phyloP scores from a whole-genome alignment of 1,140 invertebrate species.

The Trichonephila inaurata region DNA sequence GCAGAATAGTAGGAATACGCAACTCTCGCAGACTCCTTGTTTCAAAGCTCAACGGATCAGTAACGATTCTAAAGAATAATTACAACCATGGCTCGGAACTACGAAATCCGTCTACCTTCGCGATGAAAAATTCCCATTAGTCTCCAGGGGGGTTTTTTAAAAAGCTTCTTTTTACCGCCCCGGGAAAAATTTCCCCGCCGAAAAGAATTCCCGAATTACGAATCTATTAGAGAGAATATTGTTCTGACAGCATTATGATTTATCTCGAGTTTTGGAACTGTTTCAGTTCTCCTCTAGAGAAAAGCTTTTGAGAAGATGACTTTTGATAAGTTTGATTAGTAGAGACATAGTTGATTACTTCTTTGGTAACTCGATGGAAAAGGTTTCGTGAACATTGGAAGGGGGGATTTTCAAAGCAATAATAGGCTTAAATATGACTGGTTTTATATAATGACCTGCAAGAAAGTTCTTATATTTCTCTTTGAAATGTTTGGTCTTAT shows the following conservation, averaged over 20 bases:
- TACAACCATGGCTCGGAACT: not conserved
- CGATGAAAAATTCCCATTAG: not conserved
- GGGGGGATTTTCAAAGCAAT: not conserved
- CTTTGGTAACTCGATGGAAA: not conserved
- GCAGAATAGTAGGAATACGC: too few relatives aligned
- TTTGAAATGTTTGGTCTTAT: too few relatives aligned
- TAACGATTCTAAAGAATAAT: not conserved
- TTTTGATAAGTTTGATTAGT: constrained; percentile 18
- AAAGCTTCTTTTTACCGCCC: not conserved
- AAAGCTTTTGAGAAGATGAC: not conserved
- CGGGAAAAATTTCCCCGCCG: not conserved
- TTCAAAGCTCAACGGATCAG: not conserved
- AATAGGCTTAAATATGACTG: not conserved
- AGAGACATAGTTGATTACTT: not conserved
- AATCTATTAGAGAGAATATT: constrained; percentile 33
- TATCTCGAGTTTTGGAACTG: not conserved
- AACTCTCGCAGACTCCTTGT: too few relatives aligned
- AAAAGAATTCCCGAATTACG: not conserved
- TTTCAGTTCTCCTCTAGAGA: not conserved
- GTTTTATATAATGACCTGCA: too few relatives aligned
- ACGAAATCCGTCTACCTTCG: not conserved
- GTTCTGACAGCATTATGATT: constrained; percentile 37
- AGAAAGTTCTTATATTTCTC: too few relatives aligned
- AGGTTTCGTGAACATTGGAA: not conserved
- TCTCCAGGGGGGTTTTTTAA: not conserved